A percentile compares a stretch with the other conserved stretches of the same genome.
Conservation (phyloP, 1,140 invertebrate genomes). For the Nasonia giraulti region DNA sequence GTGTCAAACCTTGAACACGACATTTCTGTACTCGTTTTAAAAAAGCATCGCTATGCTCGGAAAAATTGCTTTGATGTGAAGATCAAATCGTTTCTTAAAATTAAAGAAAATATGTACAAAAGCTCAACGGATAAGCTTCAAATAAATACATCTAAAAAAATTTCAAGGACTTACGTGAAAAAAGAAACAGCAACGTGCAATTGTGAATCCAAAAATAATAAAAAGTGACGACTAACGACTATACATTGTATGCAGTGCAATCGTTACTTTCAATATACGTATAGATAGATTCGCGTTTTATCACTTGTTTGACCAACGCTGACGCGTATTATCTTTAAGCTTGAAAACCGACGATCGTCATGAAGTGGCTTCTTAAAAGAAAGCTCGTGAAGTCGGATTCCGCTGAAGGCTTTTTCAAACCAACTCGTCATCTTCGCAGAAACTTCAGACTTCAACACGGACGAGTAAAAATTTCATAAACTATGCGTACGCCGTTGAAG, state of each 20-base stretch:
- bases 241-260: slow-evolving; percentile 20
- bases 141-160: neutral
- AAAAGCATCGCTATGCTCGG: neutral
- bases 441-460: neutral
- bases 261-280: slow-evolving; percentile 39
- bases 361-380: neutral
- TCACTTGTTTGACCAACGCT: neutral
- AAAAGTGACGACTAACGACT: slow-evolving; percentile 1
- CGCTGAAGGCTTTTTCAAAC: neutral
- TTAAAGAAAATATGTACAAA: slow-evolving; percentile 38
- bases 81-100: slow-evolving; percentile 23
- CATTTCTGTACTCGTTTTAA: neutral
- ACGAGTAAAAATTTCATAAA: neutral
- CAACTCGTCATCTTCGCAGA: neutral
- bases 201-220: neutral
- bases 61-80: slow-evolving; percentile 19
- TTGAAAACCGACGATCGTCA: slow-evolving; percentile 8
- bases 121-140: neutral
- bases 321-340: neutral
- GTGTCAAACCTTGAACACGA: slow-evolving; percentile 8
- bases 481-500: neutral
- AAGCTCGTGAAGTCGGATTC: neutral
- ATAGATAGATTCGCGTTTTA: slow-evolving; percentile 35
- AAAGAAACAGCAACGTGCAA: neutral
- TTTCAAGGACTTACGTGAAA: slow-evolving; percentile 5